Conservation (phyloP, 2,888 invertebrate species). For the Arge pagana region DNA sequence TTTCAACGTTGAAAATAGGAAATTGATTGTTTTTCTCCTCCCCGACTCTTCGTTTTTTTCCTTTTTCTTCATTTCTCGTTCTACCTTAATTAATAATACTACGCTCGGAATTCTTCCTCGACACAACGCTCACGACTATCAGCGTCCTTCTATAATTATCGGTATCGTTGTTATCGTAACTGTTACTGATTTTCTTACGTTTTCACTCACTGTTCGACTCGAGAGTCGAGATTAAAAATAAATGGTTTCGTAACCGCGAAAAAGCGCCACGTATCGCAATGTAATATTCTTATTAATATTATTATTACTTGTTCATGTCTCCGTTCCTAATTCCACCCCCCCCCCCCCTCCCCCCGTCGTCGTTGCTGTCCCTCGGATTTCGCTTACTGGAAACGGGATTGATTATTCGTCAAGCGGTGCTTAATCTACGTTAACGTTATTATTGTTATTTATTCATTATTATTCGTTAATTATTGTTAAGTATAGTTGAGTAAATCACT, state of each 20-base stretch:
- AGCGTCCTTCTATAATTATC: slow-evolving; percentile 21
- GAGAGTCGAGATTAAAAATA: too few relatives aligned
- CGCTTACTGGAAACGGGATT: slow-evolving; percentile 24
- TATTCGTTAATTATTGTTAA: slow-evolving; percentile 31
- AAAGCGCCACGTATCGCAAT: too few relatives aligned
- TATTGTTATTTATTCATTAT: slow-evolving; percentile 33
- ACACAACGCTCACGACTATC: not conserved
- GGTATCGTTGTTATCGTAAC: slow-evolving; percentile 26
- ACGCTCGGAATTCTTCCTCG: not conserved
- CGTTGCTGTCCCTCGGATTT: too few relatives aligned
- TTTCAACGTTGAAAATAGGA: too few relatives aligned
- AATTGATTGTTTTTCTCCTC: slow-evolving; percentile 24
- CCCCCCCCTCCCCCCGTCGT: too few relatives aligned
- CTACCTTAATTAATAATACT: slow-evolving; percentile 4
- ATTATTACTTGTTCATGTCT: too few relatives aligned
- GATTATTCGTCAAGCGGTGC: slow-evolving; percentile 31
- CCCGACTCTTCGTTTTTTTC: slow-evolving; percentile 21
- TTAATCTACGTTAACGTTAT: slow-evolving; percentile 29
- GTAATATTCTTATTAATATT: slow-evolving; percentile 13
- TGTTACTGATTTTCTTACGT: too few relatives aligned
- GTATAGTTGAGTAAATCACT: slow-evolving; percentile 48
- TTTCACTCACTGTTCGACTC: too few relatives aligned
- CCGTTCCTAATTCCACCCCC: too few relatives aligned
- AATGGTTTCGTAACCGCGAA: too few relatives aligned
- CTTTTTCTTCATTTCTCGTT: slow-evolving; percentile 13